These are phyloP conservation scores for Drosophila funebris DNA, from an alignment of 1,140 invertebrate species.

Conservation along the genomic window DNA sequence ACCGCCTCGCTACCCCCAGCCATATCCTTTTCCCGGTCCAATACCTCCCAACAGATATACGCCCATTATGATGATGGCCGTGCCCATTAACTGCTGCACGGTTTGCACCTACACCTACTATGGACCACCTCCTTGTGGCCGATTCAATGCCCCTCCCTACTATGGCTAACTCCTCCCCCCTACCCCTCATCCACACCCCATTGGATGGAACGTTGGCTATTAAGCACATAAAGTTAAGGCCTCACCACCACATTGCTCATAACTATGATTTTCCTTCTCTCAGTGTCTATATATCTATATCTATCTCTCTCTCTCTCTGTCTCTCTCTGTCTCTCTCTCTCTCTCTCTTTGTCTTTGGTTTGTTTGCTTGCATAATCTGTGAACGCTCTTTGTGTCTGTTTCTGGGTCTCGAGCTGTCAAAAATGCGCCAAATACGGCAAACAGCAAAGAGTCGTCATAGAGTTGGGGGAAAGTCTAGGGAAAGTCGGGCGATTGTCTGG, in stretches of 20 bases:
- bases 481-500: too few species aligned
- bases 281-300: background rate
- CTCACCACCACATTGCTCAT: background rate
- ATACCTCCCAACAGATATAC: constrained; percentile 29
- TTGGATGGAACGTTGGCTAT: too few species aligned
- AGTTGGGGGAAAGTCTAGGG: too few species aligned
- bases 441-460: constrained; percentile 4
- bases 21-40: constrained; percentile 28
- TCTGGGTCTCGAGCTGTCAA: constrained; percentile 53
- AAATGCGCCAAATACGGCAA: constrained; percentile 64
- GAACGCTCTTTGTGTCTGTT: constrained; percentile 43
- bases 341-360: background rate
- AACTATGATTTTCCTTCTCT: background rate
- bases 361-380: constrained; percentile 48
- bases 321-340: too few species aligned
- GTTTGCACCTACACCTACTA: constrained; percentile 73
- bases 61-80: constrained; percentile 59
- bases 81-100: constrained; percentile 68
- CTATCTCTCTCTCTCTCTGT: background rate
- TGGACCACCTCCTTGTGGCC: constrained; percentile 72
- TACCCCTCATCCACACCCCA: too few species aligned
- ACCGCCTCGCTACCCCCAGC: constrained; percentile 20
- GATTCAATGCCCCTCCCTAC: constrained; percentile 58
- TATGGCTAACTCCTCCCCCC: constrained; percentile 41
- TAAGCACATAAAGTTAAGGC: constrained; percentile 8